Percentiles rank a stretch among this genome's conserved stretches.
Evolutionary conservation across 2,113 vertebrate genomes (phyloP).

Genomic region (Candoia aspera): DNA sequence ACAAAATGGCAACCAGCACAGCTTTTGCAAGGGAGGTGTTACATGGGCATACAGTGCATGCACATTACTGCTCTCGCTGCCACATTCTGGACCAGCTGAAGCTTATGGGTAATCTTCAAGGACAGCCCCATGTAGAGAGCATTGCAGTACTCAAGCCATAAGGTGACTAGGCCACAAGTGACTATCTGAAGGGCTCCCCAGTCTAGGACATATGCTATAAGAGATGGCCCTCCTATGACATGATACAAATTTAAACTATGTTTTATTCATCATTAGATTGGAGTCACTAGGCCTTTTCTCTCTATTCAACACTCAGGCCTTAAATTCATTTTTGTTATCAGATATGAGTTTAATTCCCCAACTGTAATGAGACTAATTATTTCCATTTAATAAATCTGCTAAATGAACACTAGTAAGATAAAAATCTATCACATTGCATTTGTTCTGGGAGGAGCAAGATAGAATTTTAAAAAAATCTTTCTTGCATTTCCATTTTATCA

Average conservation of each 20-base stretch:
- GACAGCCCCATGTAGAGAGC: not conserved
- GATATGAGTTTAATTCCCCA: not conserved
- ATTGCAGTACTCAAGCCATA: not conserved
- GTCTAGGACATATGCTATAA: not conserved
- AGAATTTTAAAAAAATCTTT: not conserved
- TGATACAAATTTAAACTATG: not conserved
- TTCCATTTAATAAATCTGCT: not conserved
- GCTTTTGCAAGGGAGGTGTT: not conserved
- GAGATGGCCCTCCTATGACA: not conserved
- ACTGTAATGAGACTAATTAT: not conserved
- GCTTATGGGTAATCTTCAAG: not conserved
- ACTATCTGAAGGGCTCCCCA: not conserved
- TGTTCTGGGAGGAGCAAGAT: not conserved
- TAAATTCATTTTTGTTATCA: not conserved
- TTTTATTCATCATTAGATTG: not conserved
- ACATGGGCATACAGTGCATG: not conserved
- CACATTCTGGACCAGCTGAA: not conserved
- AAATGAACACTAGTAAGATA: conserved; percentile 1
- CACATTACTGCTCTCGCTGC: not conserved
- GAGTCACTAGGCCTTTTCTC: not conserved
- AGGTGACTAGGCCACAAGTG: not conserved
- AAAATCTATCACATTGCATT: not conserved
- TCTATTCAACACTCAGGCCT: not conserved
- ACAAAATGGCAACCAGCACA: not conserved
- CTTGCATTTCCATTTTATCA: conserved; percentile 11